phyloP scores from a whole-genome alignment of 30 jellyfish, hydroid and myxozoan species.

The Aurelia sp. region DNA sequence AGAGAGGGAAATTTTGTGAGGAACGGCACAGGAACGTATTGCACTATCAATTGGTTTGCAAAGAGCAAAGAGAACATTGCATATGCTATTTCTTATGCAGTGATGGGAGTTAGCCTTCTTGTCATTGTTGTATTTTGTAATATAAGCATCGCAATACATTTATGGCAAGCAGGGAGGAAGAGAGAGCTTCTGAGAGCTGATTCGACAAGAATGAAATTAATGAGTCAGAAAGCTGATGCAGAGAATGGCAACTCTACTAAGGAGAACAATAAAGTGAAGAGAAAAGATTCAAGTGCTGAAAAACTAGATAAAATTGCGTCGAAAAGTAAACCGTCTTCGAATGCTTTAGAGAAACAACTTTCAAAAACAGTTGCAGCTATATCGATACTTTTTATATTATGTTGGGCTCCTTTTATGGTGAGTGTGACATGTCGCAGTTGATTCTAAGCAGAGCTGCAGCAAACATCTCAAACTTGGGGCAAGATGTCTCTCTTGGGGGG shows the following conservation, averaged over 20 bases:
- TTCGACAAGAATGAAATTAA: conserved; percentile 17
- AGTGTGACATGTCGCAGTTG: background rate
- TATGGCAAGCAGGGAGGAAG: conserved; percentile 11
- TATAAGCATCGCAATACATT: conserved; percentile 12
- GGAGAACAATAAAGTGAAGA: background rate
- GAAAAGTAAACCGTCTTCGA: conserved; percentile 1
- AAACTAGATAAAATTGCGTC: background rate
- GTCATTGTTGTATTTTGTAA: conserved; percentile 40
- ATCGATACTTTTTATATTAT: conserved; percentile 51
- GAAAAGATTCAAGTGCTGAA: conserved; percentile 4
- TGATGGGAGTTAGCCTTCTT: conserved; percentile 40
- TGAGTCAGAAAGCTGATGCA: conserved; percentile 16
- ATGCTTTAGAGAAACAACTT: conserved; percentile 52
- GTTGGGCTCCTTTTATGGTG: conserved; percentile 81
- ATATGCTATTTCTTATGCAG: conserved; percentile 51
- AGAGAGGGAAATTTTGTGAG: conserved; percentile 60
- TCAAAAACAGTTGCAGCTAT: conserved; percentile 69
- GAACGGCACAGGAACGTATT: conserved; percentile 70
- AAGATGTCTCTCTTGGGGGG: too few species aligned
- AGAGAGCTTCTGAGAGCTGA: conserved; percentile 28
- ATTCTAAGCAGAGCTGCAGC: too few species aligned
- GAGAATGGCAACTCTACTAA: background rate
- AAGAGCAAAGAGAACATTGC: conserved; percentile 52
- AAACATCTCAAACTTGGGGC: too few species aligned
- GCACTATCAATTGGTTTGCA: conserved; percentile 80